Evolutionary conservation across 1,140 invertebrate species (phyloP).

Genomic region (Trachelipus rathkii): DNA sequence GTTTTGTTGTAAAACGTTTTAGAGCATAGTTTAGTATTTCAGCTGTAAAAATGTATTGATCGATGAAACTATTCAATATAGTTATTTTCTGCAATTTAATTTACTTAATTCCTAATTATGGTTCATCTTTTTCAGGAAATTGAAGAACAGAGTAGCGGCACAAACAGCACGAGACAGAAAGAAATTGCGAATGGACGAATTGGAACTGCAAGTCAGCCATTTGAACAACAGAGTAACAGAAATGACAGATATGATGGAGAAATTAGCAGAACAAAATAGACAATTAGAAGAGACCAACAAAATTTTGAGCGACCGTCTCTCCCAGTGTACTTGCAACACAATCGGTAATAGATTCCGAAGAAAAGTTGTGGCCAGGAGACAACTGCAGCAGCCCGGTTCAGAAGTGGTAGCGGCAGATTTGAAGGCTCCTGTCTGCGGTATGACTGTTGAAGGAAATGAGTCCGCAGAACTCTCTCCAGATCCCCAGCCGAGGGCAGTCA

Average conservation of each 20-base stretch:
- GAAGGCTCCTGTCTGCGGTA: constrained; percentile 5
- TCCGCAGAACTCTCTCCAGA: background rate
- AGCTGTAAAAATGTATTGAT: too few relatives aligned
- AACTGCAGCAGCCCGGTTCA: too few relatives aligned
- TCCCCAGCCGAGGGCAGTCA: constrained; percentile 1
- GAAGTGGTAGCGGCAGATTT: background rate
- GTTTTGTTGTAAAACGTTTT: too few relatives aligned
- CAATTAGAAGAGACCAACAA: background rate
- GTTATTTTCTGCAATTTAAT: too few relatives aligned
- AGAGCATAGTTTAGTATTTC: too few relatives aligned
- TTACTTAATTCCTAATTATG: background rate
- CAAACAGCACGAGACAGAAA: constrained; percentile 96
- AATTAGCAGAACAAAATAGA: background rate
- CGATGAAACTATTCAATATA: too few relatives aligned
- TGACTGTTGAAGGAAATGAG: background rate
- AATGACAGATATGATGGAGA: background rate
- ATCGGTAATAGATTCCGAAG: background rate
- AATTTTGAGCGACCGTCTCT: background rate
- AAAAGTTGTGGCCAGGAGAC: background rate
- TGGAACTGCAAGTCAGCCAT: constrained; percentile 58
- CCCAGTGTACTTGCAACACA: background rate
- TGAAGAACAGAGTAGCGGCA: constrained; percentile 96
- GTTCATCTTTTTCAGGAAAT: constrained; percentile 64
- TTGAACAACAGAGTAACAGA: background rate
- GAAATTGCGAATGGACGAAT: constrained; percentile 82